Percentiles rank a stretch among this genome's conserved stretches.
These are phyloP conservation scores for Xenopus laevis DNA, from an alignment of 2,113 vertebrate genomes.

Conservation along the genomic window DNA sequence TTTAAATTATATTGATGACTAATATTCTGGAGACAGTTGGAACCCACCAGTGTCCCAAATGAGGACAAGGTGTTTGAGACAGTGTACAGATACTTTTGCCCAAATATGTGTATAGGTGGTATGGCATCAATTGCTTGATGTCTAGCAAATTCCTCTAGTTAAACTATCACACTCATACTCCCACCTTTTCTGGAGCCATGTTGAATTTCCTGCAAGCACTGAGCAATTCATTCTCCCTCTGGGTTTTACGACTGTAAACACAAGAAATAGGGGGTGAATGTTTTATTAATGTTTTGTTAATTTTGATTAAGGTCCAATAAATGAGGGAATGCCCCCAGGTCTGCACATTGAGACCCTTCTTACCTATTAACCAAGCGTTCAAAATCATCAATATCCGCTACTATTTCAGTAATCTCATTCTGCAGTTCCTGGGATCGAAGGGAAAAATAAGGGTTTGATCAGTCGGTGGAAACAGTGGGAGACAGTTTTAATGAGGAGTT, in stretches of 20 bases:
- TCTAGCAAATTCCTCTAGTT: no score
- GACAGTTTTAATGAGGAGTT: not conserved
- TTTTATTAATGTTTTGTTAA: not conserved
- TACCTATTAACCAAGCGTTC: constrained; percentile 26
- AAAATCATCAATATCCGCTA: constrained; percentile 38
- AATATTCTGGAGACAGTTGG: no score
- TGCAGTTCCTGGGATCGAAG: constrained; percentile 17
- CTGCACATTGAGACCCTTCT: not conserved
- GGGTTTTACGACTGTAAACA: constrained; percentile 22
- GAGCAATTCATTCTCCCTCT: constrained; percentile 36
- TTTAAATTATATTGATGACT: no score
- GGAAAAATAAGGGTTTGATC: not conserved
- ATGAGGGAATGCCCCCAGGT: no score
- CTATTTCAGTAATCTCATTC: constrained; percentile 37
- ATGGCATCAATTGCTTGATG: no score
- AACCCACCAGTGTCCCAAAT: no score
- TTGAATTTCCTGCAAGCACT: constrained; percentile 37
- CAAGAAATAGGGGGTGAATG: not conserved
- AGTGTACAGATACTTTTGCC: no score
- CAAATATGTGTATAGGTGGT: no score
- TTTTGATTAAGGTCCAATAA: no score
- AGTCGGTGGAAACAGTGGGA: not conserved
- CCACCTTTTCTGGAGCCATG: constrained; percentile 37
- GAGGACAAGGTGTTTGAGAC: no score
- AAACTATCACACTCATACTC: not conserved